Conservation (phyloP, 2,888 invertebrate species). For the Archips crataeganus region DNA sequence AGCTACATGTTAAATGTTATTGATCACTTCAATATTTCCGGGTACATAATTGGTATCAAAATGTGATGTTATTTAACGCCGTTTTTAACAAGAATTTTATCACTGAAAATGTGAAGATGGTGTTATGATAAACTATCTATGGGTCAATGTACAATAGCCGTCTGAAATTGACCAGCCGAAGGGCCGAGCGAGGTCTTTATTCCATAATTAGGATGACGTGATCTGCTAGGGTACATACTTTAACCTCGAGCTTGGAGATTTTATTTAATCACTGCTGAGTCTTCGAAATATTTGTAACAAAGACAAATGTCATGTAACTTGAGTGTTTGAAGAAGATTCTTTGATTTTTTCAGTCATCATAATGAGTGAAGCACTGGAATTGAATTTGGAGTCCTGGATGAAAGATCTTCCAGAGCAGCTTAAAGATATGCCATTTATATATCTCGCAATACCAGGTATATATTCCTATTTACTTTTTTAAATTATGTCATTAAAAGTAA, state of each 20-base stretch:
- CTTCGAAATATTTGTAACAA: neutral
- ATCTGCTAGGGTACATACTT: slow-evolving; percentile 17
- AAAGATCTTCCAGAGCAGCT: slow-evolving; percentile 86
- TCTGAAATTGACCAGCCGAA: slow-evolving; percentile 19
- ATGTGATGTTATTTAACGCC: neutral
- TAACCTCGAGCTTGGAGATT: slow-evolving; percentile 25
- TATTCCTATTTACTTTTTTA: slow-evolving; percentile 25
- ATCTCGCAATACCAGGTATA: slow-evolving; percentile 91
- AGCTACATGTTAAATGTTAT: slow-evolving; percentile 1
- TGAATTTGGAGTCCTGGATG: slow-evolving; percentile 90
- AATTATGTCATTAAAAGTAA: neutral
- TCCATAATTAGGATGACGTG: slow-evolving; percentile 41
- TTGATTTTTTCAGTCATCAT: slow-evolving; percentile 57
- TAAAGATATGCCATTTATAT: slow-evolving; percentile 87
- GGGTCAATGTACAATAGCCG: slow-evolving; percentile 4
- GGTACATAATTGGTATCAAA: slow-evolving; percentile 18
- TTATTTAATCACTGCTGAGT: slow-evolving; percentile 9
- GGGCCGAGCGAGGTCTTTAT: slow-evolving; percentile 13
- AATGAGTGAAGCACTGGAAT: slow-evolving; percentile 67
- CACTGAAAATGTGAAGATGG: slow-evolving; percentile 4
- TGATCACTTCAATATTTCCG: slow-evolving; percentile 18
- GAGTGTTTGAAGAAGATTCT: neutral
- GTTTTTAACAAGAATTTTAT: slow-evolving; percentile 1
- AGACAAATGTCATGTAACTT: neutral
- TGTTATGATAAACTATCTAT: neutral